Base-by-base conservation (phyloP, 2,113 vertebrate genomes). In the Eulemur rufifrons region DNA sequence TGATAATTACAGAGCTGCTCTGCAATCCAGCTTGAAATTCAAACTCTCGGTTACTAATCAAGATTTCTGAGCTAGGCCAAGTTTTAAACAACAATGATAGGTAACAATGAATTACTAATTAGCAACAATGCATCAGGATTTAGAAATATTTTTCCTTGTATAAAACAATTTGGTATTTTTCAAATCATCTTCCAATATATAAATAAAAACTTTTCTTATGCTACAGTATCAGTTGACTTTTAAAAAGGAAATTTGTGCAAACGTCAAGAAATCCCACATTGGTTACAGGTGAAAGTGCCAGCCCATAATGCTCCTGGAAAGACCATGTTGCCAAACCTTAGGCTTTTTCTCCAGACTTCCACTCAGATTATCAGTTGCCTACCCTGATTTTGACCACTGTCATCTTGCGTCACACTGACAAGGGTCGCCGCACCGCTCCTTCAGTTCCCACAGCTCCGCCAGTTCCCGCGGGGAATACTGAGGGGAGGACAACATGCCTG, bases 401-500 rank as follows among this genome's bases (percentile, higher is more conserved):
- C 66, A 98, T 80, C 97, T 96, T 32, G 97, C 98, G 71, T 98
- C 98, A 92, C 99, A 99, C 39, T 97, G 98, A 61, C 99, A 99
- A 20, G 99, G 99, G 92, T 99, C 99, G 21, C 99, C 99, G 6
- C 99, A 99, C 47, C 81, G 78, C 66, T 98, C 98, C 98, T 99
- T 99, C 84, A 99, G 96, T 86, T 97, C 98, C 99, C 99, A 99
- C 42, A 99, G 99, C 47, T 97, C 86, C 0, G 54, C 95, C 68
- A 99, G 99, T 97, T 99, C 99, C 94, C 98, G 98, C 0, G 99
- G 98, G 0, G 99, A 99, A 95, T 99, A 99, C 96, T 99, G 99
- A 1, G 99, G 99, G 7, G 99, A 99, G 14, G 99, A 99, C 95
- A 99, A 98, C 99, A 99, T 99, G 61, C 99, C 99, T 12, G 99